These are phyloP conservation scores for Tinea pellionella DNA, from an alignment of 2,888 invertebrate genomes.

Conservation along the genomic window DNA sequence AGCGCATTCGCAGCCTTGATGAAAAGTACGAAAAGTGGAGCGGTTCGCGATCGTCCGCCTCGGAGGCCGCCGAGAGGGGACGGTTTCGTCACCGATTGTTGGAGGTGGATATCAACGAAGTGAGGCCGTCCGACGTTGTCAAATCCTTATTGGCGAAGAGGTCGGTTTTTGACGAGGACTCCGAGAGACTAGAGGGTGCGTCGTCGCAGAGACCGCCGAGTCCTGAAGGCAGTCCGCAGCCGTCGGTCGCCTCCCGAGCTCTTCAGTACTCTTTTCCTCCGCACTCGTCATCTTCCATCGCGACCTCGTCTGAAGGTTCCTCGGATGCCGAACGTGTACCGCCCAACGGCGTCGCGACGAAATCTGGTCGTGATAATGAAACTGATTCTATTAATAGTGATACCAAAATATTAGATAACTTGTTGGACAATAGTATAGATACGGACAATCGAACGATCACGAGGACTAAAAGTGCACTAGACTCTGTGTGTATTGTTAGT, in stretches of 20 bases:
- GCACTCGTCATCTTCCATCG: constrained; percentile 71
- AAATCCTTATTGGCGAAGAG: constrained; percentile 91
- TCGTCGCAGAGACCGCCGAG: constrained; percentile 48
- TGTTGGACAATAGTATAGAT: constrained; percentile 8
- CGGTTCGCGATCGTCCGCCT: constrained; percentile 69
- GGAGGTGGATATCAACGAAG: constrained; percentile 81
- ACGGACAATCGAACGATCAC: background rate
- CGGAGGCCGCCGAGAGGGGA: constrained; percentile 65
- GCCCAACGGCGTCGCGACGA: background rate
- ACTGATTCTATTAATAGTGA: constrained; percentile 11
- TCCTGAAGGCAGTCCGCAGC: constrained; percentile 21
- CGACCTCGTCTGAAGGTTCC: constrained; percentile 13
- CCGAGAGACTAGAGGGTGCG: constrained; percentile 89
- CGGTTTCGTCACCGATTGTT: constrained; percentile 79
- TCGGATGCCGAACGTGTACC: constrained; percentile 11
- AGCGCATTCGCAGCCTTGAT: constrained; percentile 90
- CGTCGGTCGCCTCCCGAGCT: constrained; percentile 48
- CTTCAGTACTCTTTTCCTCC: constrained; percentile 84
- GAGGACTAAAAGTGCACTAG: background rate
- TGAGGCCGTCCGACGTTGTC: constrained; percentile 94
- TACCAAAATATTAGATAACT: constrained; percentile 12
- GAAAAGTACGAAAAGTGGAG: constrained; percentile 95
- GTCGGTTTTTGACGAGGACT: constrained; percentile 96
- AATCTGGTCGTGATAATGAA: background rate
- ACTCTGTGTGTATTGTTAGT: constrained; percentile 11